A percentile compares a stretch with the other conserved stretches of the same genome.
These are phyloP conservation scores for Onychorhynchus coronatus DNA, from an alignment of 2,113 vertebrate genomes.

Conservation along the genomic window DNA sequence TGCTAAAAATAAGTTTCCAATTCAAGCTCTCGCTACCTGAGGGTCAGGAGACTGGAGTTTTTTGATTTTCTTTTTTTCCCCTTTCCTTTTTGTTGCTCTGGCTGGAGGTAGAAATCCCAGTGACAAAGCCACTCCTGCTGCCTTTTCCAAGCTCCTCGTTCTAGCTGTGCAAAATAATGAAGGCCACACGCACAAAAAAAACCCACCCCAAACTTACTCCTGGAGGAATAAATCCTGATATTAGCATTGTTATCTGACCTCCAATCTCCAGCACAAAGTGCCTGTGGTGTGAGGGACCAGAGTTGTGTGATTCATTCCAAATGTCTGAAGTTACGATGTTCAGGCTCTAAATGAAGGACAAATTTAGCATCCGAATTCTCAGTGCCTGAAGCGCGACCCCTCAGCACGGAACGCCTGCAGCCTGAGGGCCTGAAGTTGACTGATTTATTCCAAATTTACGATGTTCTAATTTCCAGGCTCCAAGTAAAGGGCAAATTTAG, in stretches of 20 bases:
- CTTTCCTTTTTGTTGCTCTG: neutral
- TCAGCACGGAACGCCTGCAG: neutral
- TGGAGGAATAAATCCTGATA: neutral
- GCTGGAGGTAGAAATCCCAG: neutral
- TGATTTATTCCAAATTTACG: neutral
- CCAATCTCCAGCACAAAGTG: neutral
- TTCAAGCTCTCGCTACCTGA: neutral
- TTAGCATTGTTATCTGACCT: neutral
- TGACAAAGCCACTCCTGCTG: neutral
- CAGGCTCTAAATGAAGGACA: neutral
- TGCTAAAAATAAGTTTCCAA: neutral
- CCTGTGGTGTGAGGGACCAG: neutral
- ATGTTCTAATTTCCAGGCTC: neutral
- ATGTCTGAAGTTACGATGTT: neutral
- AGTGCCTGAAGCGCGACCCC: rapidly evolving
- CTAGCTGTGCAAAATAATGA: neutral
- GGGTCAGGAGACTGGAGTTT: neutral
- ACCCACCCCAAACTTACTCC: neutral
- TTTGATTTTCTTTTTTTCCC: too few species aligned
- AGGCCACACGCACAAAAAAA: neutral
- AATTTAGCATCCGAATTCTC: neutral
- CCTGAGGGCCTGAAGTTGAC: neutral
- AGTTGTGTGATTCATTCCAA: neutral
- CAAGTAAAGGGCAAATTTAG: neutral
- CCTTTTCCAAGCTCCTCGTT: neutral